These are phyloP conservation scores for Entomobrya multifasciata DNA, from an alignment of 2,888 invertebrate genomes.

Conservation along the genomic window DNA sequence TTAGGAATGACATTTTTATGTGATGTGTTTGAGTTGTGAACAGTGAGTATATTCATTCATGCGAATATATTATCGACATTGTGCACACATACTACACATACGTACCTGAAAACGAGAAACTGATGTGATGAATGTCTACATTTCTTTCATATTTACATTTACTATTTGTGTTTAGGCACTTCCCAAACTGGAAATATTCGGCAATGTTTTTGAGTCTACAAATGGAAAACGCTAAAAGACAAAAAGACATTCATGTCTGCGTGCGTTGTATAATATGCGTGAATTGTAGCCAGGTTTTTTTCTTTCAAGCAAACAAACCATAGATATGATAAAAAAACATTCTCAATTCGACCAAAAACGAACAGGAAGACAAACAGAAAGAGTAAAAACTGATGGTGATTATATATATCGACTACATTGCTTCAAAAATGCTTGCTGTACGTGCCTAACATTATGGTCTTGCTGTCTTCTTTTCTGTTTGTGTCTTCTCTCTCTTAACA, in stretches of 20 bases:
- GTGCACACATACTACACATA: slow-evolving; percentile 10
- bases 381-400: slow-evolving; percentile 4
- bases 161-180: slow-evolving; percentile 3
- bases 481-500: too few species aligned
- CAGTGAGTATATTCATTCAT: slow-evolving; percentile 13
- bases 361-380: background rate
- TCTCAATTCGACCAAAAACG: slow-evolving; percentile 34
- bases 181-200: slow-evolving; percentile 20
- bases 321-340: slow-evolving; percentile 52
- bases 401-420: background rate
- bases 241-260: background rate
- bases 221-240: slow-evolving; percentile 13
- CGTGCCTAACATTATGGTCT: background rate
- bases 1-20: slow-evolving; percentile 34
- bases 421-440: background rate
- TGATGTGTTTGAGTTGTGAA: too few species aligned
- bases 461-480: slow-evolving; percentile 1
- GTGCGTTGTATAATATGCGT: too few species aligned
- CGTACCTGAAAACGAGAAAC: too few species aligned
- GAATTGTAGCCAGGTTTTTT: slow-evolving; percentile 12
- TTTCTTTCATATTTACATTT: background rate
- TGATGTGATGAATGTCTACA: too few species aligned
- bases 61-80: slow-evolving; percentile 41
- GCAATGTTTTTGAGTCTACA: slow-evolving; percentile 31
- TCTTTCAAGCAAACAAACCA: slow-evolving; percentile 21